Evolutionary conservation across 2,113 vertebrate species (phyloP).

Genomic region (Fregata magnificens): DNA sequence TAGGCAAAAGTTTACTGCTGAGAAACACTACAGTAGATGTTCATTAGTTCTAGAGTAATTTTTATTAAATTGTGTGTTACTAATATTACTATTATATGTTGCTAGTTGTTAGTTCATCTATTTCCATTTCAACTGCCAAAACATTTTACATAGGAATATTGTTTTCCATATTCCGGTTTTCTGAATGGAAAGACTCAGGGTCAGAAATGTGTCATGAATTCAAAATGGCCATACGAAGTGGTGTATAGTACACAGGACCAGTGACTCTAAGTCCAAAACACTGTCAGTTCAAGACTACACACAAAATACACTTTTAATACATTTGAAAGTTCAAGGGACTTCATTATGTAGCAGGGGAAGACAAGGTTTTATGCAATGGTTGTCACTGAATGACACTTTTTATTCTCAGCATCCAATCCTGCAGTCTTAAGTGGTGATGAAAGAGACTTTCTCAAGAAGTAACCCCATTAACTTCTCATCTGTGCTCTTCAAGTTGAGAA

Average conservation of each 20-base stretch:
- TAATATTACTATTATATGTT: not conserved
- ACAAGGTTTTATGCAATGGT: not conserved
- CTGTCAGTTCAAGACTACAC: not conserved
- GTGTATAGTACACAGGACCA: not conserved
- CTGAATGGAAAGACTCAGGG: not conserved
- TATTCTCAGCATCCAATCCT: not conserved
- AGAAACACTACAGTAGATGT: not conserved
- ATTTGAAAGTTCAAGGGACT: not conserved
- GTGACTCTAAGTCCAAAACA: not conserved
- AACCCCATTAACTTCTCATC: not conserved
- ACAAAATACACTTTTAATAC: not conserved
- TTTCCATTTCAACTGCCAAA: not conserved
- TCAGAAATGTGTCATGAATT: not conserved
- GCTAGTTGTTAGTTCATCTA: not conserved
- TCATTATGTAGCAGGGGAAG: not conserved
- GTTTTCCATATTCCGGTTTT: not conserved
- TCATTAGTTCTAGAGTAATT: not conserved
- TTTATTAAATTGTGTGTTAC: not conserved
- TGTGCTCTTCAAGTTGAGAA: not conserved
- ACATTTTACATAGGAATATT: not conserved
- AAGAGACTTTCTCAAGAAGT: not conserved
- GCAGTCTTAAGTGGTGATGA: not conserved
- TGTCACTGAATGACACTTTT: not conserved
- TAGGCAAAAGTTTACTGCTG: not conserved
- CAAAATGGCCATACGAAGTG: not conserved